Base-by-base conservation (phyloP, 2,888 invertebrate genomes). In the Cybosia mesomella region DNA sequence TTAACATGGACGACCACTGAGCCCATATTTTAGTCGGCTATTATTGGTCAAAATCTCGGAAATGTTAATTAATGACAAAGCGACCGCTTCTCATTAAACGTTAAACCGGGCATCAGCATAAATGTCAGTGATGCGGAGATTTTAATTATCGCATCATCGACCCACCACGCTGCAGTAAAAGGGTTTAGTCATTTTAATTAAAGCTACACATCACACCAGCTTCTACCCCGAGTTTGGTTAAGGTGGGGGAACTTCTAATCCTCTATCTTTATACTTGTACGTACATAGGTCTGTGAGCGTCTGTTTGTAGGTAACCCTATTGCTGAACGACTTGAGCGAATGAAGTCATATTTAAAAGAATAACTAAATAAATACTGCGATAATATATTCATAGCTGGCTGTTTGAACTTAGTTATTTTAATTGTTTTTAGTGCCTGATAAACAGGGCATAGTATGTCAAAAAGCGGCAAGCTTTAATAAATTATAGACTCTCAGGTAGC, bases 61-160 rank as follows among this genome's bases (percentile, higher is more conserved):
- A 88, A 87, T 85, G 85, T 88, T 89, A 89, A 90, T 90, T 88
- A 88, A 86, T 76, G 80, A 88, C 91, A 92, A 91, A 91, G 89
- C 79, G 83, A 79, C 90, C 91, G 91, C 90, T 78, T 76, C 84
- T 89, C 89, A 91, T 92, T 92, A 91, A 89, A 84, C 75, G 80
- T 71, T 85, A 83, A 86, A 88, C 87, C 88, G 85, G 85, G 85
- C 90, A 93, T 93, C 92, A 92, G 89, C 90, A 89, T 93, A 89
- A 93, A 93, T 92, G 94, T 93, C 93, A 93, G 90, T 85, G 80
- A 81, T 81, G 83, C 78, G 83, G 89, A 92, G 89, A 86, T 90
- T 93, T 94, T 94, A 93, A 94, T 93, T 93, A 93, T 89, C 72
- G 74, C 79, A 67, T 69, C 73, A 72, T 79, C 83, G 91, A 91